Conservation (phyloP, 2,113 vertebrate genomes). For the Microtus ochrogaster region DNA sequence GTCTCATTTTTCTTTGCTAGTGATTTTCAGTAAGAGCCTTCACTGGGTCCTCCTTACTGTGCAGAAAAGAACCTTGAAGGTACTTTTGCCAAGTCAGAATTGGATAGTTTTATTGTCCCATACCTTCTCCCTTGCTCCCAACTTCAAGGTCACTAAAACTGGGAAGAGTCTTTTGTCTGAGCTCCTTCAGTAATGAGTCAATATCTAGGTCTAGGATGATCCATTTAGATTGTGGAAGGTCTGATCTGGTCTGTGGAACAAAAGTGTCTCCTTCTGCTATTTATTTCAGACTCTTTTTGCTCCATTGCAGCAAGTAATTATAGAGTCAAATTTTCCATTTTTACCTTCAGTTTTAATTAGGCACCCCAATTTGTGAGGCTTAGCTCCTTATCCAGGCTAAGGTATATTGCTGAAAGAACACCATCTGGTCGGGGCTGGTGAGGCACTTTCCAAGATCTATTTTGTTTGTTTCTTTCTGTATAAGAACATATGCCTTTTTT, state of each 20-base stretch:
- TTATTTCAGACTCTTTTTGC: neutral
- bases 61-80: neutral
- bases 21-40: neutral
- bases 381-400: neutral
- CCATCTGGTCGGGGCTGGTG: neutral
- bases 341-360: neutral
- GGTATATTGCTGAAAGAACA: neutral
- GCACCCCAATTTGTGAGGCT: neutral
- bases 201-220: too few relatives aligned
- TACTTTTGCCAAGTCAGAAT: rapidly evolving
- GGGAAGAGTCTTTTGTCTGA: neutral
- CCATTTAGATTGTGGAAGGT: rapidly evolving
- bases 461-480: neutral
- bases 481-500: neutral
- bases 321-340: neutral
- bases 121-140: rapidly evolving
- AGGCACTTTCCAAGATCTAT: neutral
- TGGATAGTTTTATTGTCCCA: neutral
- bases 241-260: neutral
- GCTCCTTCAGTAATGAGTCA: neutral
- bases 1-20: neutral
- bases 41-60: neutral
- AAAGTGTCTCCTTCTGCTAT: neutral
- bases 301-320: neutral
- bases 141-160: neutral